Evolutionary conservation across 2,113 vertebrate genomes (phyloP).

Genomic region (Cebidichthys violaceus): DNA sequence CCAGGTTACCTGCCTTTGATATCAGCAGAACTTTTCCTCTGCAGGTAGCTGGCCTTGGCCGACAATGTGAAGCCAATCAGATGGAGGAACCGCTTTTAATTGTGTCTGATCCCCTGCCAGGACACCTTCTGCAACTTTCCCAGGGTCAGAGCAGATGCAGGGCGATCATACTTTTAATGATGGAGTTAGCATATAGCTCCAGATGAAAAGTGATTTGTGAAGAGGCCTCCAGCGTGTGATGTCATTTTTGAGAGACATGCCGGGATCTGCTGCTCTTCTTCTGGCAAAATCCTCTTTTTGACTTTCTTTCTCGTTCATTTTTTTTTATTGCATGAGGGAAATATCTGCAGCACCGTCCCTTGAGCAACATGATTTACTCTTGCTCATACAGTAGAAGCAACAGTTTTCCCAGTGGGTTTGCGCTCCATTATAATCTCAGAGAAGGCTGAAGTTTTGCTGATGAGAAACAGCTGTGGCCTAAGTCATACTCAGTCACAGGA

Average conservation of each 20-base stretch:
- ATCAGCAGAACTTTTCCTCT: conserved; percentile 44
- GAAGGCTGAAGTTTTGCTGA: conserved; percentile 60
- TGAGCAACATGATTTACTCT: conserved; percentile 54
- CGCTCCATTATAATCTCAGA: conserved; percentile 57
- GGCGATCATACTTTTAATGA: conserved; percentile 26
- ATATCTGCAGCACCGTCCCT: conserved; percentile 34
- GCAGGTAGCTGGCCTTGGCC: conserved; percentile 61
- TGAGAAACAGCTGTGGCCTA: conserved; percentile 73
- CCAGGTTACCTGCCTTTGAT: conserved; percentile 71
- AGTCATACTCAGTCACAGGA: conserved; percentile 36
- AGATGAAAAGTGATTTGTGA: conserved; percentile 52
- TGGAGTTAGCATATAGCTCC: conserved; percentile 22
- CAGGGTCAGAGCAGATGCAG: conserved; percentile 33
- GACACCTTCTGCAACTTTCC: conserved; percentile 39
- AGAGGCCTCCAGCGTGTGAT: conserved; percentile 26
- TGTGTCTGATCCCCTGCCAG: conserved; percentile 66
- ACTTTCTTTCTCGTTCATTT: conserved; percentile 8
- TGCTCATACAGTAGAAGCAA: conserved; percentile 55
- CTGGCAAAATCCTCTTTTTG: conserved; percentile 24
- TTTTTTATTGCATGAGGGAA: conserved; percentile 52
- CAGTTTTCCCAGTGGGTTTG: conserved; percentile 49
- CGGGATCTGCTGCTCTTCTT: conserved; percentile 29
- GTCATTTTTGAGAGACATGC: conserved; percentile 27
- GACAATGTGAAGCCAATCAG: conserved; percentile 41
- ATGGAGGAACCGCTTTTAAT: conserved; percentile 42